phyloP scores from a whole-genome alignment of 2,888 invertebrate genomes.

The Cheilosia impressa region DNA sequence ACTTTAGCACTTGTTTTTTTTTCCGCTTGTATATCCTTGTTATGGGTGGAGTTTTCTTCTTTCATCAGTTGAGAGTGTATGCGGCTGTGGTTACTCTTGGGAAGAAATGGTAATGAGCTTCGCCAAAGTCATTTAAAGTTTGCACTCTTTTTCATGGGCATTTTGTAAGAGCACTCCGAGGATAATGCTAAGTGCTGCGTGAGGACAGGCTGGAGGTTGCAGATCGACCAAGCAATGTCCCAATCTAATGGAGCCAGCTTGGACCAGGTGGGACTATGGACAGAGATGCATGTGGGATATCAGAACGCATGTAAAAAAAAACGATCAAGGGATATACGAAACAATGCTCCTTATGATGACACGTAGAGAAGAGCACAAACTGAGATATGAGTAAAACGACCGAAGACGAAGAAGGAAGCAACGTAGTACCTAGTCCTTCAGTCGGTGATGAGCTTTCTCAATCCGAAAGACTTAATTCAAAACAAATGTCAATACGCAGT shows the following conservation, averaged over 20 bases:
- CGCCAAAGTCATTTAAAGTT: conserved; percentile 31
- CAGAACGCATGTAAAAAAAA: too few species aligned
- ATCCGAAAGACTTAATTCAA: too few species aligned
- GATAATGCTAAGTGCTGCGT: conserved; percentile 5
- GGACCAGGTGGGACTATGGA: too few species aligned
- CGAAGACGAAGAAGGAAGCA: too few species aligned
- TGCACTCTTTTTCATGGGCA: neutral
- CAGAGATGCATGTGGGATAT: too few species aligned
- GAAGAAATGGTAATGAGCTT: conserved; percentile 55
- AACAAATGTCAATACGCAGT: neutral
- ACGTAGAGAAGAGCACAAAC: too few species aligned
- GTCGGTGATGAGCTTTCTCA: too few species aligned
- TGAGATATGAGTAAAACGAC: too few species aligned
- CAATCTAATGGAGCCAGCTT: too few species aligned
- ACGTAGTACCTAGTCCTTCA: too few species aligned
- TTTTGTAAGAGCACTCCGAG: neutral
- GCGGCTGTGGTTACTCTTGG: neutral
- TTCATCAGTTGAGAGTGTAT: conserved; percentile 14
- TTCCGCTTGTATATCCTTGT: neutral
- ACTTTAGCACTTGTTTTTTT: conserved; percentile 33
- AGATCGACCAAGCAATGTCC: neutral
- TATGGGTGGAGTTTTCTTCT: neutral
- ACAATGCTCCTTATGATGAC: too few species aligned
- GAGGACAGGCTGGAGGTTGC: neutral
- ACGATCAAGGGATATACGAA: too few species aligned